Conservation (phyloP, 2,113 vertebrate species). For the Dolichallabes microphthalmus region DNA sequence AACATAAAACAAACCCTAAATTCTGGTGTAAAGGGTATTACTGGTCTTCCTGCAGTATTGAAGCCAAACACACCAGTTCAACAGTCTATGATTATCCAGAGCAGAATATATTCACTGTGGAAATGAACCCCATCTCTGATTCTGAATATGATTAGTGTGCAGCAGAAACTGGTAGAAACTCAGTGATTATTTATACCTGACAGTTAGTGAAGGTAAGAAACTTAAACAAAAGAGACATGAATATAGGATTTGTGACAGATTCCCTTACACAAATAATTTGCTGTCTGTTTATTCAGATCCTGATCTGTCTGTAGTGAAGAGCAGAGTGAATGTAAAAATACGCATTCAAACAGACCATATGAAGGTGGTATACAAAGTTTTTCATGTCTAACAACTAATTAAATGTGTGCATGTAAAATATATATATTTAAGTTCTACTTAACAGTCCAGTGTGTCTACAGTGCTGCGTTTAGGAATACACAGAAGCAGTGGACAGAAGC, state of each 20-base stretch:
- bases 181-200: neutral
- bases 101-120: conserved; percentile 51
- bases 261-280: no score
- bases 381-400: neutral
- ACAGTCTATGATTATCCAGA: conserved; percentile 37
- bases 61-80: neutral
- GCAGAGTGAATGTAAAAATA: neutral
- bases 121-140: conserved; percentile 10
- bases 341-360: neutral
- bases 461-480: no score
- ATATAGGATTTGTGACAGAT: no score
- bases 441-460: no score
- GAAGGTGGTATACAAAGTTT: neutral
- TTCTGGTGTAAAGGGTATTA: conserved; percentile 10
- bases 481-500: no score
- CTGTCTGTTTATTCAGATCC: no score
- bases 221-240: neutral
- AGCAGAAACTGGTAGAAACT: neutral
- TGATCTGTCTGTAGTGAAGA: no score
- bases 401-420: neutral
- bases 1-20: conserved; percentile 29
- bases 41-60: neutral
- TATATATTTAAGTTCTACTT: neutral
- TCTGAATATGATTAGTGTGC: conserved; percentile 34
- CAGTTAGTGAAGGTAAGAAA: conserved; percentile 28